Evolutionary conservation across 2,888 invertebrate genomes (phyloP), one percentile per base, ranked within the genome.

Genomic region (Perizoma flavofasciatum): DNA sequence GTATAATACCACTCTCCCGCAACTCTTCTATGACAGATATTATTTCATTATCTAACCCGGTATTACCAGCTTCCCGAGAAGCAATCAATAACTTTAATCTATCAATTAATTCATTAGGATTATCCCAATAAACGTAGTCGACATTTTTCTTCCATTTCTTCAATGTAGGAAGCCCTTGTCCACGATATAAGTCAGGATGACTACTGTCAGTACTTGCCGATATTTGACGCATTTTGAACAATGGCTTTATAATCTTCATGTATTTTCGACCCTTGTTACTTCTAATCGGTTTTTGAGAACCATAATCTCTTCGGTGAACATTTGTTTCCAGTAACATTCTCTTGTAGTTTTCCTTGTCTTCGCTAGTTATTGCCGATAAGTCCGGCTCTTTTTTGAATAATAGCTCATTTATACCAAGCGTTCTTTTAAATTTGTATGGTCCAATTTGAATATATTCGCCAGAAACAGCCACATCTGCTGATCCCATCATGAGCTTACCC

Each of bases 21-120:
- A 63, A 39, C 49, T 65, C 59, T 60, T 62, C 60, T 35, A 81
- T 68, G 34, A 82, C 79, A 9, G 79, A 73, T 34, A 76, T 64
- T 37, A 81, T 82, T 73, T 83, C 79, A 49, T 61, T 56, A 37
- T 56, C 61, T 6, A 35, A 8, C 0, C 22, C 10, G 33, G 53
- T 70, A 33, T 67, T 63, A 5, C 63, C 64, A 11, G 64, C 64
- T 46, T 52, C 41, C 49, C 54, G 48, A 35, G 69, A 71, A 9
- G 68, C 67, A 32, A 68, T 51, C 33, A 69, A 51, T 44, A 69
- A 32, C 63, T 66, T 67, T 45, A 70, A 59, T 44, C 70, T 57
- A 22, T 70, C 69, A 37, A 70, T 49, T 43, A 69, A 35, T 58
- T 69, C 69, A 61, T 69, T 72, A 10, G 70, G 68, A 59, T 70